These are phyloP conservation scores for Eurytemora carolleeae DNA, from an alignment of 1,140 invertebrate genomes.

Conservation along the genomic window DNA sequence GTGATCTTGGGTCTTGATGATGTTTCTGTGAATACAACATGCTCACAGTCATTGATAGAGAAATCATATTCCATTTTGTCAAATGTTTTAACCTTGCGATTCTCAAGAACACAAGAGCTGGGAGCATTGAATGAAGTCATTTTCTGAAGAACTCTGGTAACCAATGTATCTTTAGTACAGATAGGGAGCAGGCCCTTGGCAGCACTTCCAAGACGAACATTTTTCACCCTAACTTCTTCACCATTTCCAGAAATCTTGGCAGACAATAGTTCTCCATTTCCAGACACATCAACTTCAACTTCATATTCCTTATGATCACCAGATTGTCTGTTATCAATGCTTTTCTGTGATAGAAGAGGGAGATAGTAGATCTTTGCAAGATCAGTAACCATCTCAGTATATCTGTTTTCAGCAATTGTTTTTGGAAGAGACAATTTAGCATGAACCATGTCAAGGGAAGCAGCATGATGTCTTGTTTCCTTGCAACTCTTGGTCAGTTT, in stretches of 20 bases:
- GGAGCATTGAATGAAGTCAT: constrained; percentile 19
- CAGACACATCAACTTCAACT: background rate
- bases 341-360: background rate
- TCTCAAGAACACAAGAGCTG: constrained; percentile 39
- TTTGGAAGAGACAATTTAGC: background rate
- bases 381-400: background rate
- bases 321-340: background rate
- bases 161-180: background rate
- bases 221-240: background rate
- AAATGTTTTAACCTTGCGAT: constrained; percentile 34
- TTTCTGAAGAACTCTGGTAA: background rate
- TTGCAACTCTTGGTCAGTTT: background rate
- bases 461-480: background rate
- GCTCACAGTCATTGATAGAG: constrained; percentile 34
- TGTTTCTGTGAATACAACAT: constrained; percentile 28
- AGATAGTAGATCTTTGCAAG: background rate
- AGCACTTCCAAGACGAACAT: background rate
- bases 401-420: background rate
- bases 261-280: background rate
- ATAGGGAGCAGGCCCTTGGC: constrained; percentile 2
- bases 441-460: constrained; percentile 1
- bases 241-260: background rate
- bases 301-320: background rate
- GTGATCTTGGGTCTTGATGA: no score
- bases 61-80: constrained; percentile 35